These are phyloP conservation scores for Pachycephala philippinensis DNA, from an alignment of 2,113 vertebrate genomes.

Conservation along the genomic window DNA sequence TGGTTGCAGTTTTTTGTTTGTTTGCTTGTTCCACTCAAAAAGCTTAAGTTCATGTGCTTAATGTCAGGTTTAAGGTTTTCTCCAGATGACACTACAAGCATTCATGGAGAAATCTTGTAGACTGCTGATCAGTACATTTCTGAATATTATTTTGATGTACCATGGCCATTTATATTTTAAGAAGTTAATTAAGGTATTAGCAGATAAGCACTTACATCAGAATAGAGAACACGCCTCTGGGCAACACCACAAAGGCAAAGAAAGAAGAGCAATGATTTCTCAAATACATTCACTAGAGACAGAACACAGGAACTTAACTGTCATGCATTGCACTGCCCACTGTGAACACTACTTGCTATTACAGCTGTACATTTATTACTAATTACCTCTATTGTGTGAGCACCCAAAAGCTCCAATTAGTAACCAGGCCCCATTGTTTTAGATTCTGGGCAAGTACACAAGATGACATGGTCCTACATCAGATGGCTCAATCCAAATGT, in stretches of 20 bases:
- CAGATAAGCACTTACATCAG: not conserved
- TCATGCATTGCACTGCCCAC: not conserved
- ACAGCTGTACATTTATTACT: slow-evolving; percentile 11
- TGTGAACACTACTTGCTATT: not conserved
- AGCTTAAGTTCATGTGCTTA: not conserved
- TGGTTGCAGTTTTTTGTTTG: not conserved
- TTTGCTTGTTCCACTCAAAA: not conserved
- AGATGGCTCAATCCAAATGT: not conserved
- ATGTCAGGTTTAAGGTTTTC: not conserved
- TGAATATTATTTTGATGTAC: not conserved
- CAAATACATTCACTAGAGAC: not conserved
- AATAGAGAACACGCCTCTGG: not conserved
- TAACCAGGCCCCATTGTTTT: not conserved
- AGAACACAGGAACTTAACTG: not conserved
- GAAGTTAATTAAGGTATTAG: not conserved
- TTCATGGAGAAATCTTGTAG: not conserved
- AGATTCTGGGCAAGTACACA: not conserved
- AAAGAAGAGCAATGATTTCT: not conserved
- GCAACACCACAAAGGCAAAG: not conserved
- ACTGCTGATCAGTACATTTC: not conserved
- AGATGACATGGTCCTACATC: not conserved
- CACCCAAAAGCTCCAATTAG: slow-evolving; percentile 7
- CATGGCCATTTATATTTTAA: not conserved
- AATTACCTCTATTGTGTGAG: not conserved
- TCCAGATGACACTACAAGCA: not conserved